Evolutionary conservation across 2,888 invertebrate species (phyloP).

Genomic region (Mimachlamys varia): DNA sequence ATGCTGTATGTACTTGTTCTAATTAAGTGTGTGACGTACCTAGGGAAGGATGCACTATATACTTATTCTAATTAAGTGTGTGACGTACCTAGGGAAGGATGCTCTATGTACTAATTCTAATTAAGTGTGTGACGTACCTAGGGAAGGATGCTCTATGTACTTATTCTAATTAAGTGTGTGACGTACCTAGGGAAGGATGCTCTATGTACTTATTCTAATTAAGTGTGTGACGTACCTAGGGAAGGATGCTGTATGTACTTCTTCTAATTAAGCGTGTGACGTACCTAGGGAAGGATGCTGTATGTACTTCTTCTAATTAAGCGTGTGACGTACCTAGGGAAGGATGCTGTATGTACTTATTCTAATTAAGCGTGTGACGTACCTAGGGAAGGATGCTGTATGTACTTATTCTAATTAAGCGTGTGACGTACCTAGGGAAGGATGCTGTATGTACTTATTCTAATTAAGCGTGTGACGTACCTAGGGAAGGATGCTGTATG

Average conservation of each 20-base stretch:
- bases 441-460: constrained; percentile 85
- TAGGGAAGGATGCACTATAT: constrained; percentile 94
- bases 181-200: constrained; percentile 93
- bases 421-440: constrained; percentile 87
- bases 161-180: not conserved
- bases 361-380: constrained; percentile 32
- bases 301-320: not conserved
- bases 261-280: not conserved
- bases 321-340: constrained; percentile 86
- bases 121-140: constrained; percentile 72
- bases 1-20: constrained; percentile 84
- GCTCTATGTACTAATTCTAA: constrained; percentile 84
- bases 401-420: not conserved
- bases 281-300: constrained; percentile 93
- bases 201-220: constrained; percentile 81
- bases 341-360: constrained; percentile 87
- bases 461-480: not conserved
- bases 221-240: constrained; percentile 84
- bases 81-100: constrained; percentile 91
- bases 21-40: constrained; percentile 70
- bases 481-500: not conserved
- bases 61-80: not conserved
- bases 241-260: constrained; percentile 88
- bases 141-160: constrained; percentile 94
- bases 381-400: constrained; percentile 93